Evolutionary conservation across 2,888 invertebrate species (phyloP), one percentile per base, ranked within the genome.

Genomic region (Diarsia mendica): DNA sequence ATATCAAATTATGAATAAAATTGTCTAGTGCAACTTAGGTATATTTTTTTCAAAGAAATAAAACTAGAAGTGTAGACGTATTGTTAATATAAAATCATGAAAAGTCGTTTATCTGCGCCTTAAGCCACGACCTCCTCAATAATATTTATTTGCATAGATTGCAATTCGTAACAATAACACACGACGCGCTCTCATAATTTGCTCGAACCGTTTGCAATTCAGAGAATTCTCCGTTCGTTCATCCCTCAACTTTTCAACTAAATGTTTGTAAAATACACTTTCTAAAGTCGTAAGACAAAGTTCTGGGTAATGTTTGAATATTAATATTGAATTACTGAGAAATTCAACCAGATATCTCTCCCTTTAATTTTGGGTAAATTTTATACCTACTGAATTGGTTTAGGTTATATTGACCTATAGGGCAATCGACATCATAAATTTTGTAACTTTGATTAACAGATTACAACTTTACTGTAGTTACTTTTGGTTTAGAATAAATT

Each of bases 241-340:
- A 39, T 74, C 44, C 18, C n/a, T 60, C 55, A 67, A 53, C 58
- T 53, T 82, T 77, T 44, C 58, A 75, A 68, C 77, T 49, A 69
- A 84, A 77, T 82, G 48, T 85, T 84, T 69, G 65, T 60, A 65
- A 77, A 82, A 79, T 74, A 74, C 51, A 81, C 61, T 82, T 77
- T 72, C 60, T 11, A 46, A 79, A 86, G 75, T 86, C 65, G 66
- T 61, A 78, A 72, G 69, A 79, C 61, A 75, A 86, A 86, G 72
- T 85, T 85, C 60, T 58, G 77, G 72, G 33, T 70, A 68, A 53
- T 74, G 60, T 75, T 80, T 78, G 75, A 83, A 86, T 78, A 75
- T 84, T 77, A 77, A 86, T 72, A 77, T 84, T 77, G 76, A 80
- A 73, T 79, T 70, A 77, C n/a, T 33, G 55, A 55, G 71, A 67